phyloP scores from a whole-genome alignment of 2,888 invertebrate genomes.

The Dicycla oo region DNA sequence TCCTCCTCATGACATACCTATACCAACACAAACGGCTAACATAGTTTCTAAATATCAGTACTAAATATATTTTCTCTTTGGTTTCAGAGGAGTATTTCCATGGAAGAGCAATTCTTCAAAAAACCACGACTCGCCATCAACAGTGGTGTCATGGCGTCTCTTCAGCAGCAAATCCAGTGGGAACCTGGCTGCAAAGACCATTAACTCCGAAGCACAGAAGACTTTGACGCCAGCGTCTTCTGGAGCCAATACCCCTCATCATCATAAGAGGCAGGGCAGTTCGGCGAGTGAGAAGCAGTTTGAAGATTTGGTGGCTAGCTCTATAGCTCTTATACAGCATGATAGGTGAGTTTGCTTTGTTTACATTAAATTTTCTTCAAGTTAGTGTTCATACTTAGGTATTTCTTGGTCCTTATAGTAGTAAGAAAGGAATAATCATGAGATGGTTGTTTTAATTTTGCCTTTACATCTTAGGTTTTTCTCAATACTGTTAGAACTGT shows the following conservation, averaged over 20 bases:
- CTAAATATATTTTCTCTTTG: conserved; percentile 61
- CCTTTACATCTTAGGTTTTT: not conserved
- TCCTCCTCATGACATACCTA: not conserved
- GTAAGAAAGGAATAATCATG: too few species aligned
- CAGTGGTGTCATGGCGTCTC: conserved; percentile 80
- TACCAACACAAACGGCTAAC: not conserved
- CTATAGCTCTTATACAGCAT: conserved; percentile 93
- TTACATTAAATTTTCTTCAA: not conserved
- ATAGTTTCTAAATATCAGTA: not conserved
- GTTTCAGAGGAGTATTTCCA: conserved; percentile 89
- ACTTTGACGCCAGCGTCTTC: conserved; percentile 82
- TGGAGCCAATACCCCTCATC: conserved; percentile 83
- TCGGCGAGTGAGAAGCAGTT: conserved; percentile 89
- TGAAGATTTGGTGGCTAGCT: conserved; percentile 92
- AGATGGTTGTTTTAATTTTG: not conserved
- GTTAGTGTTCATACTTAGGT: not conserved
- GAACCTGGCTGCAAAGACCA: conserved; percentile 77
- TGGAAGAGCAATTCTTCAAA: conserved; percentile 87
- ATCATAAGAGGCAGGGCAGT: conserved; percentile 86
- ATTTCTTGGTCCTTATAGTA: not conserved
- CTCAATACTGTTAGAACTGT: not conserved
- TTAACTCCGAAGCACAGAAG: conserved; percentile 78
- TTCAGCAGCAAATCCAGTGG: conserved; percentile 86
- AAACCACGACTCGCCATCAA: conserved; percentile 73
- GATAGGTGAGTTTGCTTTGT: conserved; percentile 85